phyloP scores from a whole-genome alignment of 1,140 invertebrate species.

The Papilio polyxenes region DNA sequence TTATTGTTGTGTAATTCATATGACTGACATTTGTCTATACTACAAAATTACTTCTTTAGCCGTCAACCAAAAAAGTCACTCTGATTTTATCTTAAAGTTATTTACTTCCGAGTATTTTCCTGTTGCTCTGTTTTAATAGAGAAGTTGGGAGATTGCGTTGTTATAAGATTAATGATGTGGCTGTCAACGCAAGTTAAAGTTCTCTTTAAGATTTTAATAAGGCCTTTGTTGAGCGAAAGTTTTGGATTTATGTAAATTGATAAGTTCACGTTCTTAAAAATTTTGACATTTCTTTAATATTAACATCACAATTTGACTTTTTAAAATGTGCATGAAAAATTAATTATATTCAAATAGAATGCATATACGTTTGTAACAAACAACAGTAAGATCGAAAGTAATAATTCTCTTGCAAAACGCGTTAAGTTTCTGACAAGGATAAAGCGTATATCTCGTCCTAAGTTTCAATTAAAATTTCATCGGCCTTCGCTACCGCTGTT shows the following conservation, averaged over 20 bases:
- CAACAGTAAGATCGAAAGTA: conserved; percentile 3
- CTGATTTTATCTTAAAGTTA: conserved; percentile 44
- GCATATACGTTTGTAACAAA: not conserved
- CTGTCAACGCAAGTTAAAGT: conserved; percentile 73
- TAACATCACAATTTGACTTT: not conserved
- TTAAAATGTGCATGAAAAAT: not conserved
- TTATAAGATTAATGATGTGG: conserved; percentile 72
- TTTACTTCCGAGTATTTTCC: conserved; percentile 49
- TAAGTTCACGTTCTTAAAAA: conserved; percentile 54
- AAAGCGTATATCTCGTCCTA: conserved; percentile 48
- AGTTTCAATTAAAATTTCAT: conserved; percentile 65
- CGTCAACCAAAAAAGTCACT: conserved; percentile 28
- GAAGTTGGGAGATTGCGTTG: conserved; percentile 52
- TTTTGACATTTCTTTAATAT: not conserved
- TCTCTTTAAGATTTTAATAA: conserved; percentile 75
- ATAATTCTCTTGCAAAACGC: conserved; percentile 32
- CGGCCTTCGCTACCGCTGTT: conserved; percentile 71
- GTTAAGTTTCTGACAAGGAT: conserved; percentile 20
- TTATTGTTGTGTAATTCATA: not conserved
- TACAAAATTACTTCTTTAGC: conserved; percentile 26
- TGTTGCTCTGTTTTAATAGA: conserved; percentile 44
- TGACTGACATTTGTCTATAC: not conserved
- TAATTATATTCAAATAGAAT: conserved; percentile 7
- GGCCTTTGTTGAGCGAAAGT: conserved; percentile 69
- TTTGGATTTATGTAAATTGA: conserved; percentile 69